Base-by-base conservation (phyloP, 2,888 invertebrate species). In the Lasioglossum villosulum region DNA sequence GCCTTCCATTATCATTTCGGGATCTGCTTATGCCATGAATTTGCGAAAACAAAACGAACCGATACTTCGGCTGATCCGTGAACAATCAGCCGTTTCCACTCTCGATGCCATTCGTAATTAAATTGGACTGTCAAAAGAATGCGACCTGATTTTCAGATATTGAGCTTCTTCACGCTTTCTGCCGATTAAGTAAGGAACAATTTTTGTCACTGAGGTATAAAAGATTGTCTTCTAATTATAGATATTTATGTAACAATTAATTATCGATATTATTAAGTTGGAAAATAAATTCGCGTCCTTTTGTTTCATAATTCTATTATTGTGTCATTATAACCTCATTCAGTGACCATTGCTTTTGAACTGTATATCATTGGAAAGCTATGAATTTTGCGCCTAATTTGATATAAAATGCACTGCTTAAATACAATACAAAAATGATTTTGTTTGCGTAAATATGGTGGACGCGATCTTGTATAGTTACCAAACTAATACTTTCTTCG, bases 1-100 rank as follows among this genome's bases (percentile, higher is more conserved):
- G 63, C 30, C n/a, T 45, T 84, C 75, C 63, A 78, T 78, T 75
- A 66, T 42, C 52, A 78, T 63, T 75, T 82, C 59, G 30, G 19
- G n/a, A 59, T 66, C 30, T 68, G 45, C 19, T 75, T 80, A 56
- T 75, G 5, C 52, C 19, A 39, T n/a, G 34, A 34, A 42, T 83
- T 80, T 70, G 5, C 12, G 48, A 34, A 82, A 66, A 66, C 52
- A 73, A 80, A 39, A 52, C 19, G 5, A 39, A 30, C 39, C 14
- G 39, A 23, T 71, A 12, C 37, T 34, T 1, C 1, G 42, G 10
- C 12, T 8, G 39, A 39, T 73, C 39, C 19, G 37, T 66, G 78
- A 72, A 52, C 37, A 81, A 45, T 45, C 37, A 45, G 27, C 27
- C 19, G 66, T 48, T 45, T 10, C 27, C 45, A 45, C 30, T 48